Base-by-base conservation (phyloP, 2,888 invertebrate species). In the Phlogophora meticulosa region DNA sequence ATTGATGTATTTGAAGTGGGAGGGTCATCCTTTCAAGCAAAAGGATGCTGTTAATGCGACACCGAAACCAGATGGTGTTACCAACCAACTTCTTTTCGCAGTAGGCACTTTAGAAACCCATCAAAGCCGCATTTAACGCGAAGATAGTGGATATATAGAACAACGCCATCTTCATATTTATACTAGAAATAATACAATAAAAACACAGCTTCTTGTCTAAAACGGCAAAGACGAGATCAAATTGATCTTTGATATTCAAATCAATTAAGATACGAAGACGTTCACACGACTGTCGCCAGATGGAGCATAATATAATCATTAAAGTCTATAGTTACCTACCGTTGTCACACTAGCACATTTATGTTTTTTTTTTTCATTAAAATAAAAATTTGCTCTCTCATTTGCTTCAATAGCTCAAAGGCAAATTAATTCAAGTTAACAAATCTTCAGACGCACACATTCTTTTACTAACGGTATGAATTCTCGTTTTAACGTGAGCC, bases 101-200 rank as follows among this genome's bases (percentile, higher is more conserved):
- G 24, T 36, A 28, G 15, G 11, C 22, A 20, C 4, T 49, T 48
- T 28, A 36, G 17, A 42, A 28, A 40, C 15, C 15, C 10, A 20
- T 32, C 5, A n/a, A 2, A n/a, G 1, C 5, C 34, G 24, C 13
- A n/a, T 9, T 13, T 28, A 10, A 17, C 28, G 22, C 42, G 11
- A 46, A 34, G 2, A 22, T 43, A 9, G 0, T 10, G 1, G 1
- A 45, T 62, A 11, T 66, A n/a, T 2, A 17, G 20, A 69, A 69
- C 49, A 80, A 46, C 74, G 81, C 81, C 81, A 81, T 80, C 81
- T 81, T 45, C 5, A 28, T 17, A 49, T 57, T 55, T 52, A 5
- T n/a, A 60, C 7, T 20, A 32, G 51, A 70, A 79, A 45, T 62
- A 49, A 36, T 36, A 3, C 42, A 38, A 52, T 38, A 2, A 49